A percentile compares a stretch with the other conserved stretches of the same genome.
phyloP scores from a whole-genome alignment of 2,888 invertebrate species.

The Heliconius sara region DNA sequence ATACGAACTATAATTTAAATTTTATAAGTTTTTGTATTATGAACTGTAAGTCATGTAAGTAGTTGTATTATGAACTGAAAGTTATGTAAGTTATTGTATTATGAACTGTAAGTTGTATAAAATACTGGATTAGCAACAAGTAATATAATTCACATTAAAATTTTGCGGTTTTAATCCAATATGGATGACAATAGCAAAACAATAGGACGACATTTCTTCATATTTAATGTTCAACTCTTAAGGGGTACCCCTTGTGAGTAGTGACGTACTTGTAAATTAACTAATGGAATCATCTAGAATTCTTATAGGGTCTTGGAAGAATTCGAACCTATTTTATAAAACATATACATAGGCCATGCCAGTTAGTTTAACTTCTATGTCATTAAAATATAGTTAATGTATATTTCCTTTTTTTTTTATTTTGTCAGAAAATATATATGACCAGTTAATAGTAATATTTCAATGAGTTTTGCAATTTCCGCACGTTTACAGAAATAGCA shows the following conservation, averaged over 20 bases:
- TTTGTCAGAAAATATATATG: too few species aligned
- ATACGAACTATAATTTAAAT: too few species aligned
- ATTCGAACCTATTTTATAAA: neutral
- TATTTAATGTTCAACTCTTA: slow-evolving; percentile 5
- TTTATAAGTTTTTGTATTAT: too few species aligned
- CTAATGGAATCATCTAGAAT: neutral
- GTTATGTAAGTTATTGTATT: too few species aligned
- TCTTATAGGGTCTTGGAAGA: neutral
- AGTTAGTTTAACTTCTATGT: too few species aligned
- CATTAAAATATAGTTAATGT: too few species aligned
- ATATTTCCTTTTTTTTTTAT: too few species aligned
- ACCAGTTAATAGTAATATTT: neutral
- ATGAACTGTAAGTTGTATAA: too few species aligned
- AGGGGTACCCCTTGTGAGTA: neutral
- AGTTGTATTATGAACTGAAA: too few species aligned
- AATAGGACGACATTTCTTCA: neutral
- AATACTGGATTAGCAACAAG: too few species aligned
- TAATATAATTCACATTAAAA: neutral
- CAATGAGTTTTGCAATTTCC: neutral
- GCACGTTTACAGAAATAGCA: neutral
- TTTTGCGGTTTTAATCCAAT: neutral
- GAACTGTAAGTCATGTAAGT: too few species aligned
- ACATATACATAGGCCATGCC: too few species aligned
- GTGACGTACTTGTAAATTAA: neutral
- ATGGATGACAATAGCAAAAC: slow-evolving; percentile 2